Evolutionary conservation across 2,113 vertebrate genomes (phyloP), one percentile per base, ranked within the genome.

Genomic region (Lontra canadensis): DNA sequence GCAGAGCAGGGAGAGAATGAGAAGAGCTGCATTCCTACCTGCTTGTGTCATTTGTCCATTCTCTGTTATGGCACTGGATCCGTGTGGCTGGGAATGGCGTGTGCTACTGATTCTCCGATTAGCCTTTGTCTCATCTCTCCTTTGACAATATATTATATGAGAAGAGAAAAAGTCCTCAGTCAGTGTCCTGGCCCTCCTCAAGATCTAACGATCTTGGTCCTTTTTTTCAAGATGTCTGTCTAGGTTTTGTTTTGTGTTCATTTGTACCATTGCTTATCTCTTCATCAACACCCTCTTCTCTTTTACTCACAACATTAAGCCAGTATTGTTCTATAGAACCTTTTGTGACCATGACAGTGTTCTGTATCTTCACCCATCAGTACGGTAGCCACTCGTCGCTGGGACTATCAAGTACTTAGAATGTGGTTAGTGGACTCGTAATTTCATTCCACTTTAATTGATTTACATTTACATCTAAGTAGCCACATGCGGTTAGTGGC

Each of bases 401-500:
- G 8, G 76, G 34, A 31, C 61, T n/a, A 2, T 3, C 63, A 36
- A 47, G 23, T 29, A 18, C 29, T 67, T 76, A 25, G 65, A 47
- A 31, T 85, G 26, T 71, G 44, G 31, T 78, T 52, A 85, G 39
- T 82, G 55, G 69, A 83, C 25, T 34, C 87, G 63, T 15, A 29
- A 84, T 96, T 97, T 59, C 15, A 52, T 88, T 82, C 49, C 18
- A 29, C 15, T 88, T 57, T 44, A 74, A 90, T 18, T 96, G 17
- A 88, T 84, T 73, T 88, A 88, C 81, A 82, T 80, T 21, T 84
- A 83, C 73, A n/a, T 80, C 57, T 80, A 94, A 94, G 31, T 65
- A 87, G 13, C 8, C n/a, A 80, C 23, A 25, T n/a, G 34, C 8
- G 1, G 52, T 44, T 44, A 69, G 42, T 59, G 23, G 18, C 31